These are phyloP conservation scores for Psammodynastes pulverulentus DNA, from an alignment of 2,113 vertebrate species.

Conservation along the genomic window DNA sequence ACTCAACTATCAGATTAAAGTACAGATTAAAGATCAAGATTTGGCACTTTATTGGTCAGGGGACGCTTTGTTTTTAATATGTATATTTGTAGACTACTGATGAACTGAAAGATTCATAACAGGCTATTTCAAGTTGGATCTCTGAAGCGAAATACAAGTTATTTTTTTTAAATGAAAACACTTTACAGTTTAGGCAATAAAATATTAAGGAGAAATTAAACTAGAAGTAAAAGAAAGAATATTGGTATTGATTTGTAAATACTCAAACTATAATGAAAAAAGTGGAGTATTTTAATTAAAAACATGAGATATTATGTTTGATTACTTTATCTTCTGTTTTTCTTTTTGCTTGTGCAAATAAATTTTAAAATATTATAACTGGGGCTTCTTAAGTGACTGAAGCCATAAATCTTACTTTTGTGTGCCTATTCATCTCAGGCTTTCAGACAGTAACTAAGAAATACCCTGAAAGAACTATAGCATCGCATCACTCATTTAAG, in stretches of 20 bases:
- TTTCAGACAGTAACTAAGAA: conserved; percentile 23
- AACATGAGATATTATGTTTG: background rate
- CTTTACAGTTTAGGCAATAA: background rate
- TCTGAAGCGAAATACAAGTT: background rate
- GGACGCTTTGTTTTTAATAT: background rate
- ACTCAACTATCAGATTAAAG: background rate
- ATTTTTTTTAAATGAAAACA: background rate
- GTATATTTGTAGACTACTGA: background rate
- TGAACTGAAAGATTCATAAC: background rate
- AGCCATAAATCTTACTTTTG: conserved; percentile 18
- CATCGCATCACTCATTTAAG: conserved; percentile 25
- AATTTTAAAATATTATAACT: background rate
- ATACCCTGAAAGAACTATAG: conserved; percentile 17
- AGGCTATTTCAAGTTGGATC: background rate
- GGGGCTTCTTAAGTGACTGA: background rate
- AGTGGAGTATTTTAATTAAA: background rate
- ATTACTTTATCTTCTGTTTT: conserved; percentile 24
- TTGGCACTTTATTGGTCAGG: background rate
- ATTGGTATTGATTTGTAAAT: background rate
- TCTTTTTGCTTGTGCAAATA: background rate
- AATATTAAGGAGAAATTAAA: background rate
- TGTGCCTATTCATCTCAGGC: conserved; percentile 1
- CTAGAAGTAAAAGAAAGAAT: background rate
- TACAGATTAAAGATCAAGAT: background rate
- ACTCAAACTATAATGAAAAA: accelerated